Base-by-base conservation (phyloP, 1,140 invertebrate genomes). In the Drosophila tristis region DNA sequence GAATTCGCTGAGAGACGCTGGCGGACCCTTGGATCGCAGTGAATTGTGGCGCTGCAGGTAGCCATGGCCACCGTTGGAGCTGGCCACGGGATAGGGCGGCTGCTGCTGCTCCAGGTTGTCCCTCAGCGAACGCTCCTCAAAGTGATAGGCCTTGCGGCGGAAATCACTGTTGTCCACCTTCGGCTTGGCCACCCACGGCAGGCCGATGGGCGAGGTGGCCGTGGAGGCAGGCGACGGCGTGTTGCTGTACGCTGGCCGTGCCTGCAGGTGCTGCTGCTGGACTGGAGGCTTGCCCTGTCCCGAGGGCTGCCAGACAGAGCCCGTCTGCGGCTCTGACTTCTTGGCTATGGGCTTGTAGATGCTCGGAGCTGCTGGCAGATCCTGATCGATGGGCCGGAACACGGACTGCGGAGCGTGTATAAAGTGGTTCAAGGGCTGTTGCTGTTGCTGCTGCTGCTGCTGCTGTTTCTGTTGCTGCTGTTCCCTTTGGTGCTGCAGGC, bases 361-460 rank as follows among this genome's bases (percentile, higher is more conserved):
- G n/a, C 72, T 76, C 0, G 74, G 77, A 11, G 59, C 55, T 2
- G 70, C 66, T 5, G 29, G 39, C 31, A 74, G 50, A 9, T 78
- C 74, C 13, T 77, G 82, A 79, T 67, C 84, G 4, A 92, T 91
- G 11, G 95, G 95, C 67, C 94, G 94, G 67, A 96, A 96, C 15
- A 95, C 95, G 8, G 95, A 96, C 91, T 95, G 94, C 2, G 95
- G 95, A 2, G 95, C 95, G 79, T 96, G 95, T 45, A 94, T 95
- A 74, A 96, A 96, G 70, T 95, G 94, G 91, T 95, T 95, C 0
- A 95, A 93, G 1, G 93, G 94, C 49, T 93, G 72, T 2, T 74
- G 68, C 43, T 68, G 57, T 2, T 50, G 62, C 0, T 62, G 54
- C 9, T 74, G 72, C 2, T 74, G 68, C 42, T 73, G 68, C 2